Evolutionary conservation across 2,888 invertebrate genomes (phyloP).

Genomic region (Laspeyria flexula): DNA sequence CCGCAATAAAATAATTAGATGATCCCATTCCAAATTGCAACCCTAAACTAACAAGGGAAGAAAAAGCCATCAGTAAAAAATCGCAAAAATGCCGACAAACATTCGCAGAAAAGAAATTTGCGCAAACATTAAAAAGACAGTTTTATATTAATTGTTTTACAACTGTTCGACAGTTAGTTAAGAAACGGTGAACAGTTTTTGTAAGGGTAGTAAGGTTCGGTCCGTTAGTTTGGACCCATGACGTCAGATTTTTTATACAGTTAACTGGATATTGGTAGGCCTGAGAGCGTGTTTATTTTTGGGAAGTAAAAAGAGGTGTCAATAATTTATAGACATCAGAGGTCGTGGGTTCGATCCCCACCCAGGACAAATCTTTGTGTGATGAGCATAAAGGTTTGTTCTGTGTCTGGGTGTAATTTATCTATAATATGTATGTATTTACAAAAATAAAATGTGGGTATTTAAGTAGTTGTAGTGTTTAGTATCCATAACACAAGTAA

Average conservation of each 20-base stretch:
- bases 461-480: too few species aligned
- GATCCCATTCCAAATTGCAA: conserved; percentile 47
- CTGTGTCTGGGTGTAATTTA: too few species aligned
- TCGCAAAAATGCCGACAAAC: conserved; percentile 46
- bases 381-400: too few species aligned
- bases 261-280: conserved; percentile 16
- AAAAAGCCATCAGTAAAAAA: conserved; percentile 35
- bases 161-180: conserved; percentile 45
- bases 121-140: conserved; percentile 55
- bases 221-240: conserved; percentile 59
- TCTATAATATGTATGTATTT: too few species aligned
- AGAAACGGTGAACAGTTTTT: conserved; percentile 45
- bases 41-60: conserved; percentile 42
- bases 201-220: conserved; percentile 42
- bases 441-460: too few species aligned
- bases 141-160: conserved; percentile 57
- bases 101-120: conserved; percentile 79
- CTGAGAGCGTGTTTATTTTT: not conserved
- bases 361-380: too few species aligned
- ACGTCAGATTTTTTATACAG: conserved; percentile 50
- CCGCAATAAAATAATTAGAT: conserved; percentile 19
- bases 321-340: too few species aligned
- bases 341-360: too few species aligned
- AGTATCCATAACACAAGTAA: too few species aligned
- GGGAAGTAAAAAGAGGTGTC: too few species aligned